Conservation (phyloP, 2,113 vertebrate genomes). For the Glareola pratincola region DNA sequence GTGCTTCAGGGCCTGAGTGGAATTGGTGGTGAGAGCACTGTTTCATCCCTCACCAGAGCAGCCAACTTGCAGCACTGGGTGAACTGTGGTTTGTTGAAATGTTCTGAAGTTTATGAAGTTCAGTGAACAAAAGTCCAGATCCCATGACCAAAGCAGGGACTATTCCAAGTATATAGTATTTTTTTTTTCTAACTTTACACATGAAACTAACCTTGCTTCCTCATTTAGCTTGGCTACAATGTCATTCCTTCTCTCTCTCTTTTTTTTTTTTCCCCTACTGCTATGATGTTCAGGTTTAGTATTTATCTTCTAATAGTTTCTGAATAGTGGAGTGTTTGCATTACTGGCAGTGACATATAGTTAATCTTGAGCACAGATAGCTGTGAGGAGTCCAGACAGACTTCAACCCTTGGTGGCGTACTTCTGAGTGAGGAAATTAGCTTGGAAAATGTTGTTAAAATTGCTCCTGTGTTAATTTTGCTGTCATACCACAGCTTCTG, state of each 20-base stretch:
- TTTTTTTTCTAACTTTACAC: neutral
- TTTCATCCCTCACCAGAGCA: neutral
- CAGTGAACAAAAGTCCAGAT: neutral
- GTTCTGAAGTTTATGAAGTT: neutral
- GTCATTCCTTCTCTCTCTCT: neutral
- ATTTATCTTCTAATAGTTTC: slow-evolving; percentile 10
- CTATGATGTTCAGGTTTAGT: neutral
- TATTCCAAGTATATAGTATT: neutral
- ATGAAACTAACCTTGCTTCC: neutral
- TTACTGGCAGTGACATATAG: neutral
- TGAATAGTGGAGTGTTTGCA: neutral
- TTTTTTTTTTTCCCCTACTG: neutral
- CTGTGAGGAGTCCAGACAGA: neutral
- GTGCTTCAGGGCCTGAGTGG: neutral
- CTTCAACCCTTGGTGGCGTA: neutral
- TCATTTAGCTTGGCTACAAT: neutral
- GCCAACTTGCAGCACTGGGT: neutral
- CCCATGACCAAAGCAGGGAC: neutral
- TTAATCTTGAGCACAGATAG: neutral
- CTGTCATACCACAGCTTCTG: neutral
- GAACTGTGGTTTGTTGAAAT: neutral
- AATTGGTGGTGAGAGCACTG: neutral
- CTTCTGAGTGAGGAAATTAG: neutral
- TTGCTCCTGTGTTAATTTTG: neutral
- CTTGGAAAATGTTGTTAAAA: neutral